Evolutionary conservation across 1,140 invertebrate species (phyloP).

Genomic region (Copidosoma floridanum): DNA sequence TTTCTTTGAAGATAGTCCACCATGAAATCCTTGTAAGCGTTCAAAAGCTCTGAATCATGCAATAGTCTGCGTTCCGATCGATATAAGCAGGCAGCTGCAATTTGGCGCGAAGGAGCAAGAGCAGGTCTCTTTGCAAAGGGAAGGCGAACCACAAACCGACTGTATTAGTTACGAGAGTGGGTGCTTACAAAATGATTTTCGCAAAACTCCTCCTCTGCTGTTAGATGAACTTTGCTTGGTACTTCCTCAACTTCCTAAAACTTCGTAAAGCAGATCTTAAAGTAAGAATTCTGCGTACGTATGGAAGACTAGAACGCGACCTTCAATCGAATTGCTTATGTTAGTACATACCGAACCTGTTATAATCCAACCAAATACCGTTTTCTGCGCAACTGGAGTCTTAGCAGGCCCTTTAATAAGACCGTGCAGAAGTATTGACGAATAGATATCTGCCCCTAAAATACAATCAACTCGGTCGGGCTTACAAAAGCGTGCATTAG

Average conservation of each 20-base stretch:
- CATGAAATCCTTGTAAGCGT: conserved; percentile 14
- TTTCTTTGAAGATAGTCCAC: neutral
- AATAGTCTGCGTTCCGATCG: neutral
- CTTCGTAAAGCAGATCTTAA: no score
- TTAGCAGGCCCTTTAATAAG: no score
- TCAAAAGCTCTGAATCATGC: conserved; percentile 1
- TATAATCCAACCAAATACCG: no score
- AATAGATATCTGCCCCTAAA: no score
- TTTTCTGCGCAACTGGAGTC: no score
- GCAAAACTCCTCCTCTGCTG: neutral
- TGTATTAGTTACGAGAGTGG: neutral
- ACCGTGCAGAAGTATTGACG: no score
- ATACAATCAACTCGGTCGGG: no score
- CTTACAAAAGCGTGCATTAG: no score
- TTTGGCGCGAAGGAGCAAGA: neutral
- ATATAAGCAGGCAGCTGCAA: neutral
- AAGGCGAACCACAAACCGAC: neutral
- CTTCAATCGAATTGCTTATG: no score
- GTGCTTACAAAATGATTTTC: neutral
- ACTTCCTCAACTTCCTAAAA: neutral
- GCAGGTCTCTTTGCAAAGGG: neutral
- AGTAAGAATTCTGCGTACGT: no score
- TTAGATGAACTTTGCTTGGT: neutral
- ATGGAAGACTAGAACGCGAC: no score
- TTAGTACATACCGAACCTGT: no score